Percentiles rank a stretch among this genome's conserved stretches.
These are phyloP conservation scores for Ariopsis seemanni DNA, from an alignment of 2,113 vertebrate species.

Conservation along the genomic window DNA sequence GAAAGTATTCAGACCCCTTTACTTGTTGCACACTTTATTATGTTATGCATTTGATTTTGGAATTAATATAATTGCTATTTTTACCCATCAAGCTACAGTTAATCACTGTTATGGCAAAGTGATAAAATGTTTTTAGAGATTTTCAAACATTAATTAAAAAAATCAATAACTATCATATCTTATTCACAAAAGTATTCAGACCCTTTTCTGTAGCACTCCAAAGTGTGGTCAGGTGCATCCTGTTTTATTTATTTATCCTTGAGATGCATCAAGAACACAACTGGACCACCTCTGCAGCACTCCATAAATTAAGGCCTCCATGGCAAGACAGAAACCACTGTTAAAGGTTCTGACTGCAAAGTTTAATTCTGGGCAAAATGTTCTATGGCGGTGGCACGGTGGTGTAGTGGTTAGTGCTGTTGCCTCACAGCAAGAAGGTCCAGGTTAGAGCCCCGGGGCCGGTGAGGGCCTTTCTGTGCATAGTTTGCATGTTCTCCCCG, in stretches of 20 bases:
- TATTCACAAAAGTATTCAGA: neutral
- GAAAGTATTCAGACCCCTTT: neutral
- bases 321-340: neutral
- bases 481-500: too few relatives aligned
- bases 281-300: neutral
- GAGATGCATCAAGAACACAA: too few relatives aligned
- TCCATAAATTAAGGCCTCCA: neutral
- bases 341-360: too few relatives aligned
- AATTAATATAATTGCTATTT: neutral
- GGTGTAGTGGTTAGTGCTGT: too few relatives aligned
- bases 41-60: neutral
- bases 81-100: neutral
- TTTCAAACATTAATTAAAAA: neutral
- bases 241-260: neutral
- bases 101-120: neutral
- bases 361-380: too few relatives aligned
- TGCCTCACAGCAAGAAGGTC: too few relatives aligned
- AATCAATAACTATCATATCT: neutral
- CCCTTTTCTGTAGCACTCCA: neutral
- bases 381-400: too few relatives aligned
- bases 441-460: too few relatives aligned
- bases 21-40: neutral
- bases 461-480: too few relatives aligned
- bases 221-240: neutral
- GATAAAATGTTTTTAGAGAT: neutral